Conservation (phyloP, 2,797 vertebrate species). For the Prionace glauca region DNA sequence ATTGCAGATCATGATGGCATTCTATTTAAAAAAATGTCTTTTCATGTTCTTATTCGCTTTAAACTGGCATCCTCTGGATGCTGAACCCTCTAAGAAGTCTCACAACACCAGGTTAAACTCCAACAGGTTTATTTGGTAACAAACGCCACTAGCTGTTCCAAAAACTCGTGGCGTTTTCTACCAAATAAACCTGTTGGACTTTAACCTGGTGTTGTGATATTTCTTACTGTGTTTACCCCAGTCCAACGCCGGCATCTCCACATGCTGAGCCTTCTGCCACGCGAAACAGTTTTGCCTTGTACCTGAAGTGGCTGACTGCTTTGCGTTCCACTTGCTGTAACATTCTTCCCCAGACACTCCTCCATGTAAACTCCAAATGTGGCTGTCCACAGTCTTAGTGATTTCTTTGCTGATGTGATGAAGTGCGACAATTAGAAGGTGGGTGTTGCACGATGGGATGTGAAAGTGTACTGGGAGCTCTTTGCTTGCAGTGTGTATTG, state of each 20-base stretch:
- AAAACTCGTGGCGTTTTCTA: no score
- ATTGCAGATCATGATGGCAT: not conserved
- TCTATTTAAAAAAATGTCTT: not conserved
- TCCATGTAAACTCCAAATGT: not conserved
- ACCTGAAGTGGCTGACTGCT: not conserved
- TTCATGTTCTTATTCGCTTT: not conserved
- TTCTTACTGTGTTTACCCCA: no score
- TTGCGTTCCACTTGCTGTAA: rapidly evolving
- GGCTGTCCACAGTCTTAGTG: not conserved
- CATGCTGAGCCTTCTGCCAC: not conserved
- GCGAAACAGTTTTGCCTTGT: not conserved
- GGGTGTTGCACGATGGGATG: not conserved
- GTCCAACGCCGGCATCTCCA: no score
- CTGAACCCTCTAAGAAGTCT: not conserved
- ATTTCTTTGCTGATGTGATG: not conserved
- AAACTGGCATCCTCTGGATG: not conserved
- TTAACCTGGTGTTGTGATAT: no score
- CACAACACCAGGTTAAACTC: no score
- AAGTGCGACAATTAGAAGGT: not conserved
- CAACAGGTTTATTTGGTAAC: no score
- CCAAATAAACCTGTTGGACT: no score
- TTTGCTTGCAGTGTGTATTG: not conserved
- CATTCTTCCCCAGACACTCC: not conserved
- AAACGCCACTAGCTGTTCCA: no score
- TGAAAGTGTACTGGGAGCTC: not conserved